Base-by-base conservation (phyloP, 1,140 invertebrate genomes). In the Drosophila fuyamai region DNA sequence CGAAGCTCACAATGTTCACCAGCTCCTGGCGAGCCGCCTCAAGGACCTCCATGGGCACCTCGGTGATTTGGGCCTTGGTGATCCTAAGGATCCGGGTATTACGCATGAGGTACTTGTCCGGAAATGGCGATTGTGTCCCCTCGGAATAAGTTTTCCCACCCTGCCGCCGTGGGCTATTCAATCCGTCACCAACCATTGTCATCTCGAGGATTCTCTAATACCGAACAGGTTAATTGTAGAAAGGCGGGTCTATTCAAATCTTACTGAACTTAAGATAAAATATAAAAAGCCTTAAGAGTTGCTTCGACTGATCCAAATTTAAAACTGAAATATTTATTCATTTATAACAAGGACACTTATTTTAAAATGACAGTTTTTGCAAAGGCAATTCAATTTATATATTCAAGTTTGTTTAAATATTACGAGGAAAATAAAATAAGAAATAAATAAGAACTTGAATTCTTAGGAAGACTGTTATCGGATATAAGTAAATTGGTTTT, bases 51-150 rank as follows among this genome's bases (percentile, higher is more conserved):
- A 53, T 51, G 1, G 84, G 76, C 6, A 88, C n/a, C 0, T 48
- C 18, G 0, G 8, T 72, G 10, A 88, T 43, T 4, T 62, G 36
- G 3, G 53, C 43, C 14, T 14, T 57, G 0, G 29, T 46, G 0
- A 80, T 35, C 1, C 18, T 44, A 0, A 88, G 50, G 0, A 63
- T 6, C 3, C 83, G 72, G 0, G 84, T 63, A 13, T 77, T 70
- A 0, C 83, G 71, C 84, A 88, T 83, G 4, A 32, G 7, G 27
- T 88, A 80, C 44, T 88, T 86, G 13, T 83, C 84, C 0, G 84
- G 84, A 40, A 67, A 74, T 1, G 46, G 46, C 0, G 13, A 27
- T 7, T n/a, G 2, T 14, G 32, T 4, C 8, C 44, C 65, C 0
- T 38, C 55, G 5, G 7, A 13, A 0, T 40, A 36, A 0, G 0